These are phyloP conservation scores for Drosophila diplacantha DNA, from an alignment of 2,888 invertebrate genomes.

Conservation along the genomic window DNA sequence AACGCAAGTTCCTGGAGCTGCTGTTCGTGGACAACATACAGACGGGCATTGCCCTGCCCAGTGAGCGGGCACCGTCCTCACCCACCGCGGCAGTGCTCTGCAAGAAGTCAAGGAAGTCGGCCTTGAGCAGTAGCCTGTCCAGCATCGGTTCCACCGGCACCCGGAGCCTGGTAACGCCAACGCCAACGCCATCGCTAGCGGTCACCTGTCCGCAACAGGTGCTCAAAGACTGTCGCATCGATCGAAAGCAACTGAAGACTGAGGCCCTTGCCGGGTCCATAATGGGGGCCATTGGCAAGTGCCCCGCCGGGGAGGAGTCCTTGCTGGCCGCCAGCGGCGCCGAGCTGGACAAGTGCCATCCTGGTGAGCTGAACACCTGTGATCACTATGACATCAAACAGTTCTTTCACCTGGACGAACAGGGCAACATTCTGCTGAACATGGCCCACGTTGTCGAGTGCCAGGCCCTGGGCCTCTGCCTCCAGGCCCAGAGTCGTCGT, in stretches of 20 bases:
- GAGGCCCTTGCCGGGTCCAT: conserved; percentile 74
- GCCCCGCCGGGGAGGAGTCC: conserved; percentile 56
- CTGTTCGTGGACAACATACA: conserved; percentile 66
- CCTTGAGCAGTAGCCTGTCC: conserved; percentile 39
- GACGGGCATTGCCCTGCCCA: conserved; percentile 64
- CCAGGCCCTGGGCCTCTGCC: conserved; percentile 65
- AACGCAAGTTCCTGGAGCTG: conserved; percentile 62
- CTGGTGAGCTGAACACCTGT: conserved; percentile 56
- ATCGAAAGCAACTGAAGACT: conserved; percentile 72
- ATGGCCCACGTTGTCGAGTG: conserved; percentile 75
- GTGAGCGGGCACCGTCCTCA: not conserved
- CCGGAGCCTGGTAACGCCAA: conserved; percentile 3
- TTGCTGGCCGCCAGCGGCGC: not conserved
- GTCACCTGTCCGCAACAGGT: conserved; percentile 60
- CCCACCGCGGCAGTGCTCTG: conserved; percentile 35
- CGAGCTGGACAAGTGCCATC: conserved; percentile 54
- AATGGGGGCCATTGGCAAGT: conserved; percentile 75
- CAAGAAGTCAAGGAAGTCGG: conserved; percentile 56
- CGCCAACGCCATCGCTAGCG: conserved; percentile 6
- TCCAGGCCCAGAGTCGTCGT: conserved; percentile 58
- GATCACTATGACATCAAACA: conserved; percentile 76
- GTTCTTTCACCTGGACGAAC: conserved; percentile 77
- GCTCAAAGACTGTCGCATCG: conserved; percentile 68
- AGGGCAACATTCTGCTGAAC: conserved; percentile 76
- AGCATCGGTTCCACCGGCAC: conserved; percentile 33